Percentiles rank a stretch among this genome's conserved stretches.
These are phyloP conservation scores for Fistularia tabacaria DNA, from an alignment of 2,797 vertebrate species.

Conservation along the genomic window DNA sequence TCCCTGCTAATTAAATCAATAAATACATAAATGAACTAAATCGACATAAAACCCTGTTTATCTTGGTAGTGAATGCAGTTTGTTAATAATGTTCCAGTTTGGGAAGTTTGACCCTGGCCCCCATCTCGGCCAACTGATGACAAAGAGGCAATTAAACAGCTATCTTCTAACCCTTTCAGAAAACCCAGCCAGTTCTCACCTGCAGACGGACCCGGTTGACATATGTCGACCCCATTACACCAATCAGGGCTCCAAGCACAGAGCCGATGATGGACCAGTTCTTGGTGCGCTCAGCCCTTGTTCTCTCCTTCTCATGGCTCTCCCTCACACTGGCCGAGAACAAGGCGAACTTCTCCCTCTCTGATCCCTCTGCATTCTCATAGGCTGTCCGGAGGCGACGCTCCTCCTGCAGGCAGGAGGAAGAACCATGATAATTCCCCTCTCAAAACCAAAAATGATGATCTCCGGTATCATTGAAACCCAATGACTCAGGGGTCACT, in stretches of 20 bases:
- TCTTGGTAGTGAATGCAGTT: too few relatives aligned
- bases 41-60: too few relatives aligned
- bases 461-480: too few relatives aligned
- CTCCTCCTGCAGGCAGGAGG: slow-evolving; percentile 80
- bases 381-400: slow-evolving; percentile 81
- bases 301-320: slow-evolving; percentile 94
- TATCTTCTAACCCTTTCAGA: too few relatives aligned
- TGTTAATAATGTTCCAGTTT: too few relatives aligned
- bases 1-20: too few relatives aligned
- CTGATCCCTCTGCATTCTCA: slow-evolving; percentile 78
- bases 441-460: background rate
- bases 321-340: slow-evolving; percentile 90
- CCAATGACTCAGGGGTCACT: too few relatives aligned
- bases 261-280: slow-evolving; percentile 98
- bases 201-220: slow-evolving; percentile 89
- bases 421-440: background rate
- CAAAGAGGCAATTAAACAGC: too few relatives aligned
- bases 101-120: too few relatives aligned
- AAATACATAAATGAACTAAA: too few relatives aligned
- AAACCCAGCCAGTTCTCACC: slow-evolving; percentile 34
- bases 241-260: slow-evolving; percentile 89
- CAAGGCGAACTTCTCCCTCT: slow-evolving; percentile 89
- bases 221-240: slow-evolving; percentile 95
- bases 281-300: slow-evolving; percentile 92
- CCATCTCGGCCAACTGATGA: too few relatives aligned